phyloP scores from a whole-genome alignment of 2,888 invertebrate genomes.

The Trypoxylon attenuatum region DNA sequence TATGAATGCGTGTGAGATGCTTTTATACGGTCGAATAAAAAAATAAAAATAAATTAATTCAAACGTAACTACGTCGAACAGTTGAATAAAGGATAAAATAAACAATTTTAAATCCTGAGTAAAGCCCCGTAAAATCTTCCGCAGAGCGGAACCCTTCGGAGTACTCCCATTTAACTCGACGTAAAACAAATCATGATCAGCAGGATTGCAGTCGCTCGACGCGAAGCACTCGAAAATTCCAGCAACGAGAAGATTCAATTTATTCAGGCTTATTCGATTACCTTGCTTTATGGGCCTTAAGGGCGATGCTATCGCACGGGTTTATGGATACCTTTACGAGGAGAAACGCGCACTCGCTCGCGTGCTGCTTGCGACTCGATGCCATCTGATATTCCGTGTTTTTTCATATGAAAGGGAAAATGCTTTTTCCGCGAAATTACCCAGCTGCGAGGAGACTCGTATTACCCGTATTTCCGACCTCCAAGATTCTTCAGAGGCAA shows the following conservation, averaged over 20 bases:
- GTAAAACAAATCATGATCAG: too few relatives aligned
- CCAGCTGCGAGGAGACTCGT: background rate
- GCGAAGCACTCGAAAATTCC: constrained; percentile 4
- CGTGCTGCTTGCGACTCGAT: constrained; percentile 9
- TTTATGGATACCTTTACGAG: constrained; percentile 43
- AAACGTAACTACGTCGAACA: too few relatives aligned
- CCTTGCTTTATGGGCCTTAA: constrained; percentile 37
- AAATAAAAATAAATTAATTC: too few relatives aligned
- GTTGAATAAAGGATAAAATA: too few relatives aligned
- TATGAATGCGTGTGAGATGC: too few relatives aligned
- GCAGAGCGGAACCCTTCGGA: too few relatives aligned
- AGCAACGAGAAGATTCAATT: constrained; percentile 38
- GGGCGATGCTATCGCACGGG: constrained; percentile 30
- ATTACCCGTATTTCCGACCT: too few relatives aligned
- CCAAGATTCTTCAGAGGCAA: too few relatives aligned
- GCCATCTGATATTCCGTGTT: constrained; percentile 30
- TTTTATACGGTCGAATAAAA: too few relatives aligned
- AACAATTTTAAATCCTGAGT: too few relatives aligned
- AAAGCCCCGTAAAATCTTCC: too few relatives aligned
- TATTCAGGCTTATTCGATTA: constrained; percentile 50
- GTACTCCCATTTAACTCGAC: too few relatives aligned
- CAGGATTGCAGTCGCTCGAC: background rate
- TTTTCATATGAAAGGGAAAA: constrained; percentile 20
- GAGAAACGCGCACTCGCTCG: constrained; percentile 9
- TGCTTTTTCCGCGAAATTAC: constrained; percentile 32